These are phyloP conservation scores for Allolobophora icterica DNA, from an alignment of 2,888 invertebrate species.

Conservation along the genomic window DNA sequence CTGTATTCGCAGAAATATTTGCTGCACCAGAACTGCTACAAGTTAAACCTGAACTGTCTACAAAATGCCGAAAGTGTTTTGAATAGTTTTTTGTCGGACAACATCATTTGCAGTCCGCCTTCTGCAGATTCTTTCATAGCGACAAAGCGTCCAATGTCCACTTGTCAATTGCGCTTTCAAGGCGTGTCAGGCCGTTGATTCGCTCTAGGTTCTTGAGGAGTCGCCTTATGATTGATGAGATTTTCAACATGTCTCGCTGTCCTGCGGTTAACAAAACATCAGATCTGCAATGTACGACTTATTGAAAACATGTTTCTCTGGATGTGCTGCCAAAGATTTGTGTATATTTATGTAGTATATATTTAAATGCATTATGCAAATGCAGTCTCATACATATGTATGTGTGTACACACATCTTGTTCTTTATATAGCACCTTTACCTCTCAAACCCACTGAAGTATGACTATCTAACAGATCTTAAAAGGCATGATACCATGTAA, in stretches of 20 bases:
- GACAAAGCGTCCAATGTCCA: background rate
- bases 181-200: conserved; percentile 4
- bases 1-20: conserved; percentile 17
- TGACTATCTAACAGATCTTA: too few species aligned
- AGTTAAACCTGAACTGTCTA: conserved; percentile 7
- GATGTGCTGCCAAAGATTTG: too few species aligned
- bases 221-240: background rate
- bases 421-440: too few species aligned
- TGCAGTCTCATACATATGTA: too few species aligned
- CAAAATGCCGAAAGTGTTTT: background rate
- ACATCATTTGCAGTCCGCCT: background rate
- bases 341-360: too few species aligned
- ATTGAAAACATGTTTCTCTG: too few species aligned
- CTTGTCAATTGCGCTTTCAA: background rate
- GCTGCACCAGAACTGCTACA: background rate
- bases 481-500: too few species aligned
- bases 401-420: too few species aligned
- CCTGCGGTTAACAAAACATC: background rate
- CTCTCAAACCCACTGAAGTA: too few species aligned
- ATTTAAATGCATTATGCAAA: too few species aligned
- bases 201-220: background rate
- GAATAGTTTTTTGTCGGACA: background rate
- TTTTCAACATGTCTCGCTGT: conserved; percentile 8
- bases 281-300: too few species aligned
- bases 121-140: background rate